These are phyloP conservation scores for Drosophila anomelani DNA, from an alignment of 2,888 invertebrate species.

Conservation along the genomic window DNA sequence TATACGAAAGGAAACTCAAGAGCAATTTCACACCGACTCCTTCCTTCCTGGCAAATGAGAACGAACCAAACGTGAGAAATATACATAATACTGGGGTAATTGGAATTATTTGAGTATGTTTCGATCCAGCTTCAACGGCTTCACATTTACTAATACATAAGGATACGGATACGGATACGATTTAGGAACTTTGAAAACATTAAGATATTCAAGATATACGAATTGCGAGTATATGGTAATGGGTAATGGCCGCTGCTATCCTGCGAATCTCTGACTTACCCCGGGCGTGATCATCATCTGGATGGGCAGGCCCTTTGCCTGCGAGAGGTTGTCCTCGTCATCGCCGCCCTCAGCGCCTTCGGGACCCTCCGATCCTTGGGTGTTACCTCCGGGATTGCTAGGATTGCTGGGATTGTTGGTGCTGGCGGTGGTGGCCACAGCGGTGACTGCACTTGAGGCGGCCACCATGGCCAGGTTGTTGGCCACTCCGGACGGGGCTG, in stretches of 20 bases:
- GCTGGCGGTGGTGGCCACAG: conserved; percentile 69
- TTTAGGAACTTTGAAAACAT: conserved; percentile 78
- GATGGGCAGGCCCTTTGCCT: conserved; percentile 74
- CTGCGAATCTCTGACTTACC: conserved; percentile 79
- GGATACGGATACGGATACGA: conserved; percentile 50
- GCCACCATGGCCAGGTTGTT: conserved; percentile 73
- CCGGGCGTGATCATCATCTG: conserved; percentile 85
- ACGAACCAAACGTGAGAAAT: conserved; percentile 40
- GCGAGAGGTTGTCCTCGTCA: conserved; percentile 61
- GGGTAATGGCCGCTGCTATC: conserved; percentile 36
- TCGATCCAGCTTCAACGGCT: conserved; percentile 75
- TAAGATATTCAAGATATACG: conserved; percentile 76
- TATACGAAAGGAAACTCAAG: conserved; percentile 39
- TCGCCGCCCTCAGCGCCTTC: conserved; percentile 48
- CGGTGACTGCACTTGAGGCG: conserved; percentile 68
- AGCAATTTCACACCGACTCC: conserved; percentile 12
- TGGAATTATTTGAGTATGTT: conserved; percentile 48
- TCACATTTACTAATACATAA: conserved; percentile 77
- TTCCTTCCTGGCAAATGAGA: conserved; percentile 31
- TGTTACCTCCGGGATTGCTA: conserved; percentile 6
- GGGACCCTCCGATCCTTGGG: conserved; percentile 25
- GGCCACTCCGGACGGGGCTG: conserved; percentile 48
- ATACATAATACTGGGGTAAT: conserved; percentile 23
- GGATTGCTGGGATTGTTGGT: conserved; percentile 21
- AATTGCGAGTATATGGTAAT: conserved; percentile 48